A percentile compares a stretch with the other conserved stretches of the same genome.
These are phyloP conservation scores for Ophthalmotilapia sp. DNA, from an alignment of 2,113 vertebrate species.

Conservation along the genomic window DNA sequence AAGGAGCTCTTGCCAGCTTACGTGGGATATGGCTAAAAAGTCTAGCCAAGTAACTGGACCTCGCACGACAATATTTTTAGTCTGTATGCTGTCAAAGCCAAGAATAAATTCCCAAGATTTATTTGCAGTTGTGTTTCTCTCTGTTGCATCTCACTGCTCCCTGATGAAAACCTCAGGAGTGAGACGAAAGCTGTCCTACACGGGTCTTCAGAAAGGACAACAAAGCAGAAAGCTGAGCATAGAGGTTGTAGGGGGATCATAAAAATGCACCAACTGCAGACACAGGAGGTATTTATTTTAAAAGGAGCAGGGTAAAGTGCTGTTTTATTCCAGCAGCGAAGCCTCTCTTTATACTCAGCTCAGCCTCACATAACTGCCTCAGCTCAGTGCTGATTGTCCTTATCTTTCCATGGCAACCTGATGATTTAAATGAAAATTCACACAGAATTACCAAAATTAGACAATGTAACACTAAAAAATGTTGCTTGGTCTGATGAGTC, in stretches of 20 bases:
- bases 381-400: neutral
- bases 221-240: neutral
- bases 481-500: neutral
- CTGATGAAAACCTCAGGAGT: neutral
- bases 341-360: neutral
- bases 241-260: neutral
- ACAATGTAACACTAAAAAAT: neutral
- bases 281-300: neutral
- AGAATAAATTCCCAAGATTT: neutral
- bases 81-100: neutral
- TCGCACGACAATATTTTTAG: neutral
- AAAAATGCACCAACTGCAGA: neutral
- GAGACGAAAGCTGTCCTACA: neutral
- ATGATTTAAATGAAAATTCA: neutral
- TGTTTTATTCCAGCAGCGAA: neutral
- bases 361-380: neutral
- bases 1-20: neutral
- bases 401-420: neutral
- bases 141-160: neutral
- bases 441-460: neutral
- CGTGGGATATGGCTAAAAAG: neutral
- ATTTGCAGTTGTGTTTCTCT: neutral
- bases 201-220: neutral
- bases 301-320: neutral
- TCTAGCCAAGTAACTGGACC: neutral